Base-by-base conservation (phyloP, 1,140 invertebrate genomes). In the Oryzaephilus surinamensis region DNA sequence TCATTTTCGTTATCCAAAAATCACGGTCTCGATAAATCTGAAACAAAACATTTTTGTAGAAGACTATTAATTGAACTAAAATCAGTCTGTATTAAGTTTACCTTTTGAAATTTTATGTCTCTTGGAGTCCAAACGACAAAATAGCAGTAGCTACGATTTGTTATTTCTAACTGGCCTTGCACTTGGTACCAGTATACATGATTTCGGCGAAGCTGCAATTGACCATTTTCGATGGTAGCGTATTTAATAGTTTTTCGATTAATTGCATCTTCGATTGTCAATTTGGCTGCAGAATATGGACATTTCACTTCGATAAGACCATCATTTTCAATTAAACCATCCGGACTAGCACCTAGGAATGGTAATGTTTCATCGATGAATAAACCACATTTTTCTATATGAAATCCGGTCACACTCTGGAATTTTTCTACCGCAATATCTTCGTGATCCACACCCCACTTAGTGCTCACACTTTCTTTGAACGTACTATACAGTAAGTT, bases 241-340 rank as follows among this genome's bases (percentile, higher is more conserved):
- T 20, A 32, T 49, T 34, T 37, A 30, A 10, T 43, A 26, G 7
- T 6, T 15, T 36, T 34, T 34, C 3, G 19, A 13, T 7, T 18
- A 21, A 12, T 23, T 14, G 13, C 24, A 18, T n/a, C 20, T 13
- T 18, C 21, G 15, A 7, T 32, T 21, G 34, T 38, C 11, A 3
- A 3, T 7, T 4, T 6, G 4, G 23, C 5, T 3, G 8, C 8
- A n/a, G 41, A 45, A 29, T 38, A 47, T 1, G 47, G 47, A 23
- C 50, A 52, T 29, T 52, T 50, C 13, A 50, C 28, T 48, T 50
- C 43, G 6, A 50, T 15, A 15, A 52, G 26, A 4, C 36, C 37
- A 34, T 50, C 38, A 1, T 46, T 30, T 19, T 34, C 38, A 21
- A 50, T 14, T 12, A 50, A 27, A 3, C 47, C 44, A 41, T 52